Evolutionary conservation across 2,113 vertebrate genomes (phyloP), one percentile per base, ranked within the genome.

Genomic region (Leucopsar rothschildi): DNA sequence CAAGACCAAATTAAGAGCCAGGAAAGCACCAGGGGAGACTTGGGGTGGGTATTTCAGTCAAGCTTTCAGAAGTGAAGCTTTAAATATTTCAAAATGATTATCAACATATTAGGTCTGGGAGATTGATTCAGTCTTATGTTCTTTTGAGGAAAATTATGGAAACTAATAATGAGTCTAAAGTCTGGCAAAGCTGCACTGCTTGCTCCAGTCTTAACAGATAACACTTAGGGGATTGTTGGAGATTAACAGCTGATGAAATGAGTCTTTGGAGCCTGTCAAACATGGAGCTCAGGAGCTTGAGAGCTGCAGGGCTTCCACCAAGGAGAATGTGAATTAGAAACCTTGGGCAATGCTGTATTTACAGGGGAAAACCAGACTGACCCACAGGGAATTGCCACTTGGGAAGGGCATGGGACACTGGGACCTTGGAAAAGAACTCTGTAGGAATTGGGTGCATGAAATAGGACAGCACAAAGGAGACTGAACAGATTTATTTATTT

Each of bases 101-200:
- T 90, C 94, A 96, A 65, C 94, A 76, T 97, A 86, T 95, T 97
- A 97, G 86, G 86, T 75, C 66, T 83, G 80, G 57, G 63, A 94
- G 94, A 96, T 93, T 96, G 95, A 83, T 97, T 97, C 90, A 91
- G 89, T 95, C 93, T 91, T 95, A 90, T 79, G 80, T 94, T 96
- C 97, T 97, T 96, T 81, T 88, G 91, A 94, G 96, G 75, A 96
- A 95, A 97, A 96, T 81, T 93, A 96, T 96, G 94, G 95, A 97
- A 97, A 96, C 92, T 89, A 97, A 95, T 98, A 98, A 96, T 10
- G 91, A 82, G 21, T 65, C 91, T 93, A 19, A 55, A 97, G 73
- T 79, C 95, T 86, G 80, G 94, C 75, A 97, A 97, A 86, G 94
- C 94, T 86, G 83, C 69, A 13, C 77, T 76, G 89, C 91, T 95